Base-by-base conservation (phyloP, 2,888 invertebrate species). In the Leptinotarsa peninsularis region DNA sequence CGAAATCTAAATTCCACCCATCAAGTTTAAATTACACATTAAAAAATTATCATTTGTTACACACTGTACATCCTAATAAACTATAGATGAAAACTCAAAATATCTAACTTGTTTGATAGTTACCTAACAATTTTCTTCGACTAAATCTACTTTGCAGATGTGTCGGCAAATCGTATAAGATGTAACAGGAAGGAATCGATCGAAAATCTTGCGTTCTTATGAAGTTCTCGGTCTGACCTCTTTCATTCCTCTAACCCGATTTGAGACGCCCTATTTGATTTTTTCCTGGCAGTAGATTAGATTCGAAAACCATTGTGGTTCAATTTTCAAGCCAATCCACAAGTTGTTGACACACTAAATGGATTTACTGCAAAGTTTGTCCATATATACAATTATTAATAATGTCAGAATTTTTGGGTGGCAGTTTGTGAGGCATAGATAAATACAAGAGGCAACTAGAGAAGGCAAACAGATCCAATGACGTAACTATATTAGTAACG, bases 181-280 rank as follows among this genome's bases (percentile, higher is more conserved):
- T 58, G 56, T 58, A 58, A 58, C 56, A 21, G 56, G 56, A 18
- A n/a, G 13, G 21, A 66, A 74, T 74, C 74, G 74, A 74, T 74
- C 56, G 18, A 13, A 33, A 33, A n/a, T 18, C 56, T 17, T 18
- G 21, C 21, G 21, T 58, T 7, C 43, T 58, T 27, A 73, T 67
- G 63, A 21, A 69, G 71, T 70, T 74, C 74, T 70, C 71, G 67
- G 67, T 66, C 74, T 71, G 74, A 74, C 74, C 74, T 74, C 71
- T 43, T 74, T 74, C 67, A 67, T 71, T 58, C 56, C 60, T 49
- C 43, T 63, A 58, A 58, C 21, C 56, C 56, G 21, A 17, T 58
- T 58, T 4, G 4, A 58, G 5, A 21, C 21, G 56, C 21, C 56
- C 56, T 58, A 58, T 58, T 58, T 58, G 4, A 58, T 58, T 17